Conservation (phyloP, 2,797 vertebrate species). For the Notamacropus eugenii region DNA sequence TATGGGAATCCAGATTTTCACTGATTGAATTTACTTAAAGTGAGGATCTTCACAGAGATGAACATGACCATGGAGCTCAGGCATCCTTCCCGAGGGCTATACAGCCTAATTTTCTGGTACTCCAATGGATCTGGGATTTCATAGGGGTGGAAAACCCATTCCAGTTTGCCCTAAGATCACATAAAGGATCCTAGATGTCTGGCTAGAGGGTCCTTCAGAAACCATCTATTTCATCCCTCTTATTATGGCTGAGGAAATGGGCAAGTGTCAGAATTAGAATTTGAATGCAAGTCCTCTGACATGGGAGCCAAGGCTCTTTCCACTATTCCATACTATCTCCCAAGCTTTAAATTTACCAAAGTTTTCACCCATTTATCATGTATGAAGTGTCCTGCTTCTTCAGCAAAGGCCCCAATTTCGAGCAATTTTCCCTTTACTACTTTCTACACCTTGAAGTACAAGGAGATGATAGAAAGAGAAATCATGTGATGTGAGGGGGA, state of each 20-base stretch:
- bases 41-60: not conserved
- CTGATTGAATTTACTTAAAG: constrained; percentile 43
- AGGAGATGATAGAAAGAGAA: not conserved
- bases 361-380: not conserved
- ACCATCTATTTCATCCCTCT: constrained; percentile 20
- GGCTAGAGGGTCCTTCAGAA: constrained; percentile 34
- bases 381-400: not conserved
- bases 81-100: not conserved
- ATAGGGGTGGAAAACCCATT: not conserved
- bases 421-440: not conserved
- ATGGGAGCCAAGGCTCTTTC: not conserved
- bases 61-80: not conserved
- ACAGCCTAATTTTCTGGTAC: too few relatives aligned
- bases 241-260: constrained; percentile 44
- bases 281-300: not conserved
- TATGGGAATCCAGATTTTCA: constrained; percentile 47
- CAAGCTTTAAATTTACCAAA: not conserved
- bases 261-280: not conserved
- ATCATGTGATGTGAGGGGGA: not conserved
- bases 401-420: not conserved
- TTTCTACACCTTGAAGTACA: not conserved
- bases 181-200: not conserved
- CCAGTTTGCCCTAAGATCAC: not conserved
- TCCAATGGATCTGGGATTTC: not conserved
- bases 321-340: not conserved